Evolutionary conservation across 2,888 invertebrate genomes (phyloP).

Genomic region (Lepidochitona cinerea): DNA sequence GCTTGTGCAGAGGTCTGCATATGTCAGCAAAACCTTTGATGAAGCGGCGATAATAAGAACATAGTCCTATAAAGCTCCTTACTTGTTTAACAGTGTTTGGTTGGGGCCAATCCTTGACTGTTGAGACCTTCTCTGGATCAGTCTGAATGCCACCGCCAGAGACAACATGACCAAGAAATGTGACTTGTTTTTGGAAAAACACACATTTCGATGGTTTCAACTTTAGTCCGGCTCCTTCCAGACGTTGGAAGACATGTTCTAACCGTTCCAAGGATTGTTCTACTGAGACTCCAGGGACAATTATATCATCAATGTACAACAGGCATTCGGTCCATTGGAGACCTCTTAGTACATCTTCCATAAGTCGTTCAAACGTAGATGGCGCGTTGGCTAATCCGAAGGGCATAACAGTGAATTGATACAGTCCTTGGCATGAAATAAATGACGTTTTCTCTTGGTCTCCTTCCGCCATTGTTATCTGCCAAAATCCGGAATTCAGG

Average conservation of each 20-base stretch:
- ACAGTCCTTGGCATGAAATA: constrained; percentile 24
- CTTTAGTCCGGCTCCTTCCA: background rate
- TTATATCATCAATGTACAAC: too few relatives aligned
- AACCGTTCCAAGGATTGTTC: constrained; percentile 47
- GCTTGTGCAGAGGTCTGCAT: constrained; percentile 21
- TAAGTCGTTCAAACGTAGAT: too few relatives aligned
- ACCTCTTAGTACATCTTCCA: background rate
- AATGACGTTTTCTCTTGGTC: constrained; percentile 41
- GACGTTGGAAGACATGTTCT: too few relatives aligned
- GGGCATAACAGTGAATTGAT: too few relatives aligned
- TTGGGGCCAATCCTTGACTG: constrained; percentile 16
- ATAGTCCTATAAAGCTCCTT: constrained; percentile 21
- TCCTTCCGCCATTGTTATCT: constrained; percentile 29
- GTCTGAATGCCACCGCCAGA: constrained; percentile 16
- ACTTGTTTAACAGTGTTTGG: constrained; percentile 16
- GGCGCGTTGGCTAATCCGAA: too few relatives aligned
- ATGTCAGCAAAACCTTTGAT: constrained; percentile 22
- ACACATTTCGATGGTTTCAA: background rate
- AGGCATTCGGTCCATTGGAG: too few relatives aligned
- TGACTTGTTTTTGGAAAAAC: background rate
- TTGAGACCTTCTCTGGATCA: constrained; percentile 15
- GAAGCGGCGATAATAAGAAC: constrained; percentile 20
- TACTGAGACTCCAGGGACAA: too few relatives aligned
- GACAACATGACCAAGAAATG: constrained; percentile 25
- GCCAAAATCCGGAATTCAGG: constrained; percentile 33